Conservation (phyloP, 1,140 invertebrate genomes). For the Ips nitidus region DNA sequence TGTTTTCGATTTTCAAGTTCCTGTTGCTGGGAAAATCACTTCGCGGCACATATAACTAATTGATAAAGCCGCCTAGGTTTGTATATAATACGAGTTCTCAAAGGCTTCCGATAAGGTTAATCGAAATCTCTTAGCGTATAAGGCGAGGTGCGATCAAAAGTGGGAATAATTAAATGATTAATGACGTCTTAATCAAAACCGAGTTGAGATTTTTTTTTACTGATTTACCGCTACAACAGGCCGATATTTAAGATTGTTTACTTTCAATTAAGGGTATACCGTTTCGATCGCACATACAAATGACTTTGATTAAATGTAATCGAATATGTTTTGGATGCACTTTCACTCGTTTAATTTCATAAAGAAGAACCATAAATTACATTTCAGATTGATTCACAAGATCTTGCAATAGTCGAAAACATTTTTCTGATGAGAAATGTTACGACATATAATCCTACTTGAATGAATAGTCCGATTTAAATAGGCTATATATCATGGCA, state of each 20-base stretch:
- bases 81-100: neutral
- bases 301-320: slow-evolving; percentile 31
- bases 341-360: slow-evolving; percentile 27
- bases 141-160: neutral
- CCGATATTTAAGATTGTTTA: slow-evolving; percentile 25
- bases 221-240: slow-evolving; percentile 10
- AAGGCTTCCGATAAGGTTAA: slow-evolving; percentile 7
- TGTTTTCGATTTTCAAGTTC: slow-evolving; percentile 20
- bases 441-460: too few species aligned
- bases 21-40: slow-evolving; percentile 19
- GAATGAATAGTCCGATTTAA: too few species aligned
- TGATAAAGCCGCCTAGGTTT: too few species aligned
- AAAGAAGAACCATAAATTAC: slow-evolving; percentile 6
- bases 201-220: slow-evolving; percentile 1
- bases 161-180: slow-evolving; percentile 17
- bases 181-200: slow-evolving; percentile 21
- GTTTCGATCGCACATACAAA: slow-evolving; percentile 21
- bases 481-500: too few species aligned
- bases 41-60: too few species aligned
- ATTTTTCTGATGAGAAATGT: too few species aligned
- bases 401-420: neutral
- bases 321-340: slow-evolving; percentile 26
- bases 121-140: neutral
- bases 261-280: slow-evolving; percentile 26
- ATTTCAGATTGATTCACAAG: neutral